Base-by-base conservation (phyloP, 2,888 invertebrate species). In the Gibbula magus region DNA sequence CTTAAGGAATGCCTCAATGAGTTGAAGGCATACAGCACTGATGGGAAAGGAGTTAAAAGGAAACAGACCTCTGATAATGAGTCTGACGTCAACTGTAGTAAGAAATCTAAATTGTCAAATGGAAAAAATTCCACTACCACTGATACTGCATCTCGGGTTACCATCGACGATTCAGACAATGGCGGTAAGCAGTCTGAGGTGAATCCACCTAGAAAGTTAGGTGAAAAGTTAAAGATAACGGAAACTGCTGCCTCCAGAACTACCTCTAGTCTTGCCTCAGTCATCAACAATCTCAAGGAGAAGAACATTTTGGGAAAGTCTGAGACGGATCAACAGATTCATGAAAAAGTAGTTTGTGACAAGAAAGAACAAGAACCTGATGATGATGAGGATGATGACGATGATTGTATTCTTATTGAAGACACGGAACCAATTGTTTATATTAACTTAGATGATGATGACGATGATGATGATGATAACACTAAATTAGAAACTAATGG, bases 1-100 rank as follows among this genome's bases (percentile, higher is more conserved):
- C 84, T 91, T 7, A 85, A 85, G 78, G 86, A 89, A 35, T 89
- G 89, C 82, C 75, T 89, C 0, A 77, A 84, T n/a, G 85, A 88
- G 73, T 83, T 91, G 18, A 91, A 90, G 81, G 81, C 83, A 13
- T 84, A 87, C 78, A 75, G 78, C 45, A 76, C 51, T 35, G 51
- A 67, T 4, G 70, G 10, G 39, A 35, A 20, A 25, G 73, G 53
- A 18, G 32, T 18, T 32, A 74, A 73, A 74, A 29, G 74, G 29
- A 73, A 52, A 25, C 78, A 25, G 35, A 25, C n/a, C 2, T 54
- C 45, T 13, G 79, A 39, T 66, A 67, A 56, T 45, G 79, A 35
- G 74, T 77, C 45, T 45, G 66, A 8, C 22, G 25, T 25, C 1
- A n/a, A 25, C 35, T n/a, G n/a, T 4, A 35, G 35, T 52, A 79